Conservation (phyloP, 1,140 invertebrate species). For the Drosophila ohnishii region DNA sequence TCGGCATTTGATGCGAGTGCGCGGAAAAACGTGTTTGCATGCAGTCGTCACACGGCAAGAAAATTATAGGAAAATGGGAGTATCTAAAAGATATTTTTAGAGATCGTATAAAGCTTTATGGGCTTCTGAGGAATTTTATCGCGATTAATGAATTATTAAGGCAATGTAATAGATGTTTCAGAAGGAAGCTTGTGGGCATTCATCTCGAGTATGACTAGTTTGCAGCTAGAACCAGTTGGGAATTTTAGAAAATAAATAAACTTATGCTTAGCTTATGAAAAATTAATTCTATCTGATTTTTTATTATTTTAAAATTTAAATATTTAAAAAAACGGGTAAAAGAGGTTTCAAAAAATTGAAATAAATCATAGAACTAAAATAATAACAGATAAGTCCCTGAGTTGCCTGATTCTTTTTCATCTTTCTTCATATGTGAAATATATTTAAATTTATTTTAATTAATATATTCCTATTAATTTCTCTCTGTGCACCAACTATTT, state of each 20-base stretch:
- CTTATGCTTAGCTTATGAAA: too few species aligned
- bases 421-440: not conserved
- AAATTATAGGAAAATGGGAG: not conserved
- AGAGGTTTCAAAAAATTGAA: too few species aligned
- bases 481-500: constrained; percentile 1
- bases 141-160: too few species aligned
- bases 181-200: too few species aligned
- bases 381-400: not conserved
- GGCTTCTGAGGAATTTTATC: not conserved
- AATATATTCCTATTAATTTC: not conserved
- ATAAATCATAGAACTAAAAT: too few species aligned
- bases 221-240: not conserved
- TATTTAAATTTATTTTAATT: too few species aligned
- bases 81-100: not conserved
- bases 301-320: too few species aligned
- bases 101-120: not conserved
- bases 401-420: not conserved
- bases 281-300: too few species aligned
- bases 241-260: too few species aligned
- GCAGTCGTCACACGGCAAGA: constrained; percentile 32
- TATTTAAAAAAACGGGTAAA: too few species aligned
- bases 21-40: constrained; percentile 61
- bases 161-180: rapidly evolving
- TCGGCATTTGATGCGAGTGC: constrained; percentile 47
- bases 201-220: too few species aligned